Conservation (phyloP, 2,797 vertebrate genomes). For the Harpagifer antarcticus region DNA sequence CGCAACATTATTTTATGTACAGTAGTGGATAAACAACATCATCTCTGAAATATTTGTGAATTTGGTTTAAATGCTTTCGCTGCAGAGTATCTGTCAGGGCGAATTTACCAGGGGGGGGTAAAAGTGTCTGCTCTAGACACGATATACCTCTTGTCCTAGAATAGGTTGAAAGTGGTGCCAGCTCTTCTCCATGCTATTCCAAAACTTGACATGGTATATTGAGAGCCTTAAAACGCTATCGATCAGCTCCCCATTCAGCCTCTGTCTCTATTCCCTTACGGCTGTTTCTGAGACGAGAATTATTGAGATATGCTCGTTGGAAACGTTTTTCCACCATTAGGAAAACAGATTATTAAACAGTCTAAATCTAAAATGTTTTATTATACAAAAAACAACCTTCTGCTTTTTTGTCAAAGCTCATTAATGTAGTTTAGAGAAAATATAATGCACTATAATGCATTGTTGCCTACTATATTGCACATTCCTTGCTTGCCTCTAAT, state of each 20-base stretch:
- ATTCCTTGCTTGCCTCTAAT: conserved; percentile 52
- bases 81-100: conserved; percentile 62
- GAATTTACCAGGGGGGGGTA: conserved; percentile 66
- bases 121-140: conserved; percentile 58
- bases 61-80: conserved; percentile 28
- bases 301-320: conserved; percentile 23
- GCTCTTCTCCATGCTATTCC: conserved; percentile 87
- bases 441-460: conserved; percentile 16
- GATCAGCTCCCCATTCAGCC: conserved; percentile 57
- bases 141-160: conserved; percentile 75
- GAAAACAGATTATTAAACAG: conserved; percentile 35
- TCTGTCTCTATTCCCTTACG: conserved; percentile 58
- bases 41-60: conserved; percentile 44
- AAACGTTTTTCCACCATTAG: conserved; percentile 27
- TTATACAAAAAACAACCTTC: conserved; percentile 10
- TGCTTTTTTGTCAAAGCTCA: conserved; percentile 44
- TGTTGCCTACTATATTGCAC: conserved; percentile 40
- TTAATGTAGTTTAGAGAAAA: no score
- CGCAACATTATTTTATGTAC: conserved; percentile 18
- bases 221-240: conserved; percentile 82
- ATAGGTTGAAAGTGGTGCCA: conserved; percentile 88
- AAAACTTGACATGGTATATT: conserved; percentile 87
- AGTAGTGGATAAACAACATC: conserved; percentile 35
- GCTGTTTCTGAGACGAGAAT: conserved; percentile 34
- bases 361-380: conserved; percentile 23